phyloP scores from a whole-genome alignment of 1,140 invertebrate species.

The Neodiprion pinetum region DNA sequence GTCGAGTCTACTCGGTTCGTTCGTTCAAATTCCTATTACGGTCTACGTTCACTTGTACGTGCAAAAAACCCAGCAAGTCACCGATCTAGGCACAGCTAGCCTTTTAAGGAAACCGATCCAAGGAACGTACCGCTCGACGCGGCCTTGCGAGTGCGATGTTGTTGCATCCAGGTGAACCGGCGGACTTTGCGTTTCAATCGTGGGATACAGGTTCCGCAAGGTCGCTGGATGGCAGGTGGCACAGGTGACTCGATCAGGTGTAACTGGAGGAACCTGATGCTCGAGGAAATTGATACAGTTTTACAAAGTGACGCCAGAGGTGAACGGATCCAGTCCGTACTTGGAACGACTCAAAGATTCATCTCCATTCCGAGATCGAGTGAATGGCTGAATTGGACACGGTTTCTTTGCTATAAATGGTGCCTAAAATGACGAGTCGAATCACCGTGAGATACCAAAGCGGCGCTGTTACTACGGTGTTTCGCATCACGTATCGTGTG shows the following conservation, averaged over 20 bases:
- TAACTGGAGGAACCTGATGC: background rate
- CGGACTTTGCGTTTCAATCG: background rate
- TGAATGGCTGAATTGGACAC: too few relatives aligned
- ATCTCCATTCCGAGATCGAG: background rate
- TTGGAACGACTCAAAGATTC: background rate
- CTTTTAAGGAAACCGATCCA: background rate
- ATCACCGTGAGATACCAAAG: too few relatives aligned
- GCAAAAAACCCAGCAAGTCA: too few relatives aligned
- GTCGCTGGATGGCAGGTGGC: background rate
- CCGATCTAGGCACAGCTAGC: background rate
- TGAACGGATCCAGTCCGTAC: background rate
- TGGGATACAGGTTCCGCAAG: background rate
- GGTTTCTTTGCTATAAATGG: too few relatives aligned
- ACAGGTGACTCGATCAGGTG: background rate
- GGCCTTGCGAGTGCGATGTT: background rate
- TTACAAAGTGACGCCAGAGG: background rate
- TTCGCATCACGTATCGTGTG: too few relatives aligned
- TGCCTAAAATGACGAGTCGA: too few relatives aligned
- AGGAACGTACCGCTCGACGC: background rate
- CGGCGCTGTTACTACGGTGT: too few relatives aligned
- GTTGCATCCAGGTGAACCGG: background rate
- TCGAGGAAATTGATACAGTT: background rate
- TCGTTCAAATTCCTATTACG: too few relatives aligned
- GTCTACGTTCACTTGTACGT: too few relatives aligned
- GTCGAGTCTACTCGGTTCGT: too few relatives aligned